Evolutionary conservation across 2,888 invertebrate species (phyloP).

Genomic region (Perdita meconis): DNA sequence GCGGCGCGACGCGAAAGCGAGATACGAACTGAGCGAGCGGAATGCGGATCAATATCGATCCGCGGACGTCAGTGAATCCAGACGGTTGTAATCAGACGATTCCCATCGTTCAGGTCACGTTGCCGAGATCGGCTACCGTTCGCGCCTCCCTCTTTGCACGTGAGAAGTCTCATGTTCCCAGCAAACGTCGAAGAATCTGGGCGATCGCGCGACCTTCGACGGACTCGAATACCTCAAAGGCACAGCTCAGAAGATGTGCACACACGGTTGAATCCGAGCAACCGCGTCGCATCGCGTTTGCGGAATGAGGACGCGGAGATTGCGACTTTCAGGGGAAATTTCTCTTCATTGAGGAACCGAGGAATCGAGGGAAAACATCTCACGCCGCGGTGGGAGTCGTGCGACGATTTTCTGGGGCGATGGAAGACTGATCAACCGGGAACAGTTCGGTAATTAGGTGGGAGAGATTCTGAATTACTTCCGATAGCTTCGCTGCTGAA

Average conservation of each 20-base stretch:
- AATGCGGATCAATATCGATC: conserved; percentile 34
- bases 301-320: conserved; percentile 28
- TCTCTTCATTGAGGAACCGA: not conserved
- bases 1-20: not conserved
- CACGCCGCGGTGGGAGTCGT: not conserved
- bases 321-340: conserved; percentile 19
- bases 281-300: not conserved
- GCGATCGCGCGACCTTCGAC: conserved; percentile 46
- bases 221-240: conserved; percentile 12
- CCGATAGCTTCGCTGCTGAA: too few relatives aligned
- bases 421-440: too few relatives aligned
- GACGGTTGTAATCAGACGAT: conserved; percentile 49
- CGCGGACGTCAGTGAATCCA: conserved; percentile 22
- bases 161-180: conserved; percentile 81
- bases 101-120: conserved; percentile 51
- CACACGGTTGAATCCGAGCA: not conserved
- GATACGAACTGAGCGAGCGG: conserved; percentile 15
- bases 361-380: not conserved
- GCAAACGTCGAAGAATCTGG: conserved; percentile 71
- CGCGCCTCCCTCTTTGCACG: conserved; percentile 70
- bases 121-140: conserved; percentile 38
- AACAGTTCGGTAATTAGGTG: not conserved
- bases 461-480: not conserved
- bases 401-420: conserved; percentile 1
- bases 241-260: conserved; percentile 8